These are phyloP conservation scores for Aspidiotus rigidus DNA, from an alignment of 2,888 invertebrate species.

Conservation along the genomic window DNA sequence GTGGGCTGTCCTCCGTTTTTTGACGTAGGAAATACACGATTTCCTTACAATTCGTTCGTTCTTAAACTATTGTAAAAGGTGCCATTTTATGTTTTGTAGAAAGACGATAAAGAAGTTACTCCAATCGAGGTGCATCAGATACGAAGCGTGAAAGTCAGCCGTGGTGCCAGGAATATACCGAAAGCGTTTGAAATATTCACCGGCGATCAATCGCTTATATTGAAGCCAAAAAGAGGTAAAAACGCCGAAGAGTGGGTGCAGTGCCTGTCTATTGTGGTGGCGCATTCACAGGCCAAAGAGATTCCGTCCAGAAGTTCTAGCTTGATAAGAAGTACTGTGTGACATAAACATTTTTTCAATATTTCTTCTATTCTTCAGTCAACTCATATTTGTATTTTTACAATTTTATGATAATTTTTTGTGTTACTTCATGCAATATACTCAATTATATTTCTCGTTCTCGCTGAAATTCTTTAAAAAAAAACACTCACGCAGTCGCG, in stretches of 20 bases:
- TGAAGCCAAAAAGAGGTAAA: slow-evolving; percentile 89
- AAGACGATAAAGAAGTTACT: slow-evolving; percentile 40
- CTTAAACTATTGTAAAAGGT: background rate
- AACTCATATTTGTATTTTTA: background rate
- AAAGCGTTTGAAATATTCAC: slow-evolving; percentile 96
- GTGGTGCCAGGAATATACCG: slow-evolving; percentile 83
- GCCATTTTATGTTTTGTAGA: slow-evolving; percentile 14
- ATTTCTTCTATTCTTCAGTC: slow-evolving; percentile 7
- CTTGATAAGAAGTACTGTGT: slow-evolving; percentile 39
- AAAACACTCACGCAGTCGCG: no score
- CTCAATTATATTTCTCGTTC: no score
- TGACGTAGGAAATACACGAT: background rate
- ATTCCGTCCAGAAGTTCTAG: slow-evolving; percentile 40
- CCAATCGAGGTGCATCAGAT: slow-evolving; percentile 84
- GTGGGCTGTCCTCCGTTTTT: background rate
- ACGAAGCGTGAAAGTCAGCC: slow-evolving; percentile 84
- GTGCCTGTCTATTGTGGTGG: slow-evolving; percentile 84
- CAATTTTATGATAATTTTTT: no score
- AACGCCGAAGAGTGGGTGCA: slow-evolving; percentile 95
- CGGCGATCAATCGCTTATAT: slow-evolving; percentile 78
- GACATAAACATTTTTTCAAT: slow-evolving; percentile 10
- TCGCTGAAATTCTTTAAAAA: no score
- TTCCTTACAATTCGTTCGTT: background rate
- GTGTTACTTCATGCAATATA: no score
- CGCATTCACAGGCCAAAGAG: slow-evolving; percentile 62